Conservation (phyloP, 1,140 invertebrate genomes). For the Homarus americanus region DNA sequence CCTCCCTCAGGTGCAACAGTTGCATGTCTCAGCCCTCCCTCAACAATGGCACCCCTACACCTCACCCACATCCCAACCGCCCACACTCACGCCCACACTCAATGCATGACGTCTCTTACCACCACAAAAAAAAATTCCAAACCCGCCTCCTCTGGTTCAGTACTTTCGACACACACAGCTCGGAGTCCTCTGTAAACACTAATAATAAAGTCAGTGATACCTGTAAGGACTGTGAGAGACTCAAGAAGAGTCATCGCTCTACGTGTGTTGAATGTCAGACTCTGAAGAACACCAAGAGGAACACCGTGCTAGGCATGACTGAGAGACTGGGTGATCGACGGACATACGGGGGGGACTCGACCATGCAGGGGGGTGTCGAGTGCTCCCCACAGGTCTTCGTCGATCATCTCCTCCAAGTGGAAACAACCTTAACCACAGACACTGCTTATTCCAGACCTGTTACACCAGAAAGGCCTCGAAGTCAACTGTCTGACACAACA, state of each 20-base stretch:
- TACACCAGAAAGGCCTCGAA: not conserved
- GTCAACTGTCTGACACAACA: not conserved
- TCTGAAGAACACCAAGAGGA: constrained; percentile 37
- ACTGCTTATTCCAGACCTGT: not conserved
- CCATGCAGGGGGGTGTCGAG: not conserved
- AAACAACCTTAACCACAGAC: not conserved
- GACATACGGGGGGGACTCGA: not conserved
- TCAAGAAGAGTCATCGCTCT: not conserved
- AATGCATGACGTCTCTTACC: constrained; percentile 31
- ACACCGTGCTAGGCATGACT: not conserved
- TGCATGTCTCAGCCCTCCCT: constrained; percentile 44
- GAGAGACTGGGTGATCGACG: not conserved
- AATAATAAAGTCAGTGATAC: not conserved
- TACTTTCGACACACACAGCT: constrained; percentile 18
- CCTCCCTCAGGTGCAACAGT: constrained; percentile 35
- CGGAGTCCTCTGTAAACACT: constrained; percentile 2
- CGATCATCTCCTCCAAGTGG: constrained; percentile 35
- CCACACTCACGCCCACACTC: constrained; percentile 10
- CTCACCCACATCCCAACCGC: not conserved
- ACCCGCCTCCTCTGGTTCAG: not conserved
- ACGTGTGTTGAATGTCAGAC: constrained; percentile 28
- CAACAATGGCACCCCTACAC: not conserved
- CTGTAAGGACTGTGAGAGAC: not conserved
- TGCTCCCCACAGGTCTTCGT: constrained; percentile 16
- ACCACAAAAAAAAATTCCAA: not conserved